Evolutionary conservation across 2,797 vertebrate species (phyloP).

Genomic region (Lutjanus campechanus): DNA sequence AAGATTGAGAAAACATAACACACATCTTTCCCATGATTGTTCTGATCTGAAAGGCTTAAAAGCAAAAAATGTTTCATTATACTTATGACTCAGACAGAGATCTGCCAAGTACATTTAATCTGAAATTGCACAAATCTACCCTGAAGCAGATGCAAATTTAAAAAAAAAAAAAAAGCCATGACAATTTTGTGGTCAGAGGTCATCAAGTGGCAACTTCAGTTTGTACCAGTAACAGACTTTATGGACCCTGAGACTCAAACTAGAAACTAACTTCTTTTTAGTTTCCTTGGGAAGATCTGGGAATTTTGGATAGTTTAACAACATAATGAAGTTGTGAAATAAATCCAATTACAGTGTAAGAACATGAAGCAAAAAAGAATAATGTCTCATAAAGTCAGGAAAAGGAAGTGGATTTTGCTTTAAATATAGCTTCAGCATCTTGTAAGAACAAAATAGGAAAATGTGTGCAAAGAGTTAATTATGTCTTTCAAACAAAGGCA

Average conservation of each 20-base stretch:
- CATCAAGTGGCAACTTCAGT: conserved; percentile 32
- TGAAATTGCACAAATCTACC: conserved; percentile 31
- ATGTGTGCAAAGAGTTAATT: conserved; percentile 1
- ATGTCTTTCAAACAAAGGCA: conserved; percentile 33
- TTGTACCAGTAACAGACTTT: conserved; percentile 26
- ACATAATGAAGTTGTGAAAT: conserved; percentile 4
- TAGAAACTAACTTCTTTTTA: too few species aligned
- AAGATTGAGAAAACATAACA: conserved; percentile 6
- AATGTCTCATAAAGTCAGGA: not conserved
- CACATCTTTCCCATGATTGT: conserved; percentile 1
- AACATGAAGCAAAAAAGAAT: not conserved
- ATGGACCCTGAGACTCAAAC: not conserved
- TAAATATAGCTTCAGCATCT: conserved; percentile 1
- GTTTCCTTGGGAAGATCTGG: not conserved
- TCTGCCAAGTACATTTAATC: conserved; percentile 40
- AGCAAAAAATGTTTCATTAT: conserved; percentile 8
- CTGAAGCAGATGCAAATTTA: conserved; percentile 16
- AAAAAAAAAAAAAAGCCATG: not conserved
- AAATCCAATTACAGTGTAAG: not conserved
- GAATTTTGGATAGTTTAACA: conserved; percentile 15
- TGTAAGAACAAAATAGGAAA: conserved; percentile 12
- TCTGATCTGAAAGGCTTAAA: not conserved
- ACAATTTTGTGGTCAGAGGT: conserved; percentile 38
- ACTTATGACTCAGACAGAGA: conserved; percentile 20
- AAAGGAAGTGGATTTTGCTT: not conserved